Evolutionary conservation across 2,113 vertebrate species (phyloP), one percentile per base, ranked within the genome.

Genomic region (Cyprinodon variegatus): DNA sequence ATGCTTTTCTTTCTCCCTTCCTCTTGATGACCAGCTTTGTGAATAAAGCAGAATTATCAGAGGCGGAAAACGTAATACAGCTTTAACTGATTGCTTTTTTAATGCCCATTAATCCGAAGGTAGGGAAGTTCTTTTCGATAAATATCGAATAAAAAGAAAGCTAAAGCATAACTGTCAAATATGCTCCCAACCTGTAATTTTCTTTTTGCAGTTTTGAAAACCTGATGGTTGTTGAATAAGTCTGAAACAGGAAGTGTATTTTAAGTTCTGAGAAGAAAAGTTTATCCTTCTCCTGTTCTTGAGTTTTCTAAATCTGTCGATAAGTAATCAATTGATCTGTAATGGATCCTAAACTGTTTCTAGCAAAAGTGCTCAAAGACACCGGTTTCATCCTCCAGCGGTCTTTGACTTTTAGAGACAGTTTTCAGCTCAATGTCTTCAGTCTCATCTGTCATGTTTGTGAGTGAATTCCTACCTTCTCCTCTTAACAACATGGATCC

Each of bases 21-120:
- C n/a, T 39, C 39, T 61, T 41, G 39, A 17, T 78, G 76, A 81
- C 72, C 29, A 39, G 60, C 59, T 15, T 2, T 43, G 70, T 39
- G 75, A 66, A 65, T 60, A 61, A 72, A 65, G 13, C 65, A 39
- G 50, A 65, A 74, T 57, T 78, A 38, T 68, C 29, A n/a, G 70
- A 14, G 64, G 67, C 74, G 50, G 61, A 40, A 76, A 86, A 81
- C 20, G 68, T 40, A 57, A 69, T 75, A 74, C 22, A 48, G 79
- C 37, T 46, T 70, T 36, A 77, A 77, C 70, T 83, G 84, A 81
- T 79, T 81, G 72, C 78, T 72, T 72, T 60, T 70, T 78, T 70
- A 65, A 57, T 78, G 50, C 14, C 29, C 29, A 29, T 29, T 29
- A 29, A 29, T 29, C 29, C 29, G 29, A 29, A 29, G 29, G 29